phyloP scores from a whole-genome alignment of 64 coral and sea anemone genomes.

The Pachyseris speciosa region DNA sequence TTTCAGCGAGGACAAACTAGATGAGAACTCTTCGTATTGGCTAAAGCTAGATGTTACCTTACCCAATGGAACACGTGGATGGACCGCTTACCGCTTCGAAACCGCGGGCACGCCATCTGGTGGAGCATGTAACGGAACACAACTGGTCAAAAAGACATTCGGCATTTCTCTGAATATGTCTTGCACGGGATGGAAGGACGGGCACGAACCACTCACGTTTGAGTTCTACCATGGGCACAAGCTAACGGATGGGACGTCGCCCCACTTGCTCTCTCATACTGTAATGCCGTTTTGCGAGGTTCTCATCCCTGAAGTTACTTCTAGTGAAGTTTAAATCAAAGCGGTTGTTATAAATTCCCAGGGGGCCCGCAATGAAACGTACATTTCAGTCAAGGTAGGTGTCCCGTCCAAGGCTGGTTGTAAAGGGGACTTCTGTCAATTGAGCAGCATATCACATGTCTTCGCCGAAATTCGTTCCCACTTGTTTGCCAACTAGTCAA shows the following conservation, averaged over 20 bases:
- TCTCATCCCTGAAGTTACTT: neutral
- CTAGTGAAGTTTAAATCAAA: neutral
- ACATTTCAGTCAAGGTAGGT: neutral
- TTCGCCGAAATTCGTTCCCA: too few relatives aligned
- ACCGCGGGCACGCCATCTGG: too few relatives aligned
- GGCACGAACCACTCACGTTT: neutral
- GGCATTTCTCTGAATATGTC: neutral
- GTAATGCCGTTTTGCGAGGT: neutral
- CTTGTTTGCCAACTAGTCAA: too few relatives aligned
- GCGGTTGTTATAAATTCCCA: neutral
- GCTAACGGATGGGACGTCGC: neutral
- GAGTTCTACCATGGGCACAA: neutral
- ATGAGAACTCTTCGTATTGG: neutral
- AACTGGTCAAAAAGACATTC: neutral
- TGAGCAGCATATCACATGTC: too few relatives aligned
- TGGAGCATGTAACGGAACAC: neutral
- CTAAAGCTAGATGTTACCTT: neutral
- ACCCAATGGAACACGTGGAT: neutral
- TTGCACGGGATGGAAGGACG: neutral
- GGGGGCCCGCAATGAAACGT: neutral
- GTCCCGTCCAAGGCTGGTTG: too few relatives aligned
- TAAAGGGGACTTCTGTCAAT: too few relatives aligned
- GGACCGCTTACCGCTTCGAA: neutral
- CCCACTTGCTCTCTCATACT: too few relatives aligned
- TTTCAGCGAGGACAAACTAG: neutral